Base-by-base conservation (phyloP, 2,797 vertebrate species). In the Sebastes oblongus region DNA sequence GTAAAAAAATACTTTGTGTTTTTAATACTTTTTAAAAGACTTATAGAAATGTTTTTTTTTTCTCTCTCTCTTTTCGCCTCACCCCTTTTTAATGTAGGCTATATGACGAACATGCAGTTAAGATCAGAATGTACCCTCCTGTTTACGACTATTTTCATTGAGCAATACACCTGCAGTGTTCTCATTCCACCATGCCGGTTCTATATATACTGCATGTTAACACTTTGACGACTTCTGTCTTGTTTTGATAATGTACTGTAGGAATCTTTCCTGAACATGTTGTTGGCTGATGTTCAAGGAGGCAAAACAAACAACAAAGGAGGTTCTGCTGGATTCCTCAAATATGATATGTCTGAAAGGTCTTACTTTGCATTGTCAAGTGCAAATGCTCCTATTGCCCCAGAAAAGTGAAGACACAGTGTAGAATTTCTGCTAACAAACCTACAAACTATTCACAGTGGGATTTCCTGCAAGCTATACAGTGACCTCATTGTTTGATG, bases 281-380 rank as follows among this genome's bases (percentile, higher is more conserved):
- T 22, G 67, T 55, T 82, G 77, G 62, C 72, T 18, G 59, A 24
- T 2, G 16, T 73, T 59, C 36, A 85, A 55, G 1, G 20, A 36
- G 1, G 16, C 2, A 72, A 75, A 82, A 55, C 14, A 75, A 82
- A 55, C 14, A 42, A 50, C 22, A 6, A 11, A 71, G 36, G 82
- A 72, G 64, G 72, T 86, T 86, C 25, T 61, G 52, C 77, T 84
- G 66, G 79, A 87, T 89, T 91, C 84, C 89, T 78, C 11, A 82
- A 52, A 79, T 54, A 39, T 59, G 20, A 30, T 60, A 20, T n/a
- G 1, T 55, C n/a, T 64, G 3, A 72, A 68, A 76, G 6, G 18
- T 75, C 2, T 25, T 74, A 29, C 29, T 25, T 65, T 12, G 24
- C 8, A 25, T 55, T 77, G 52, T 18, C 20, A 74, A n/a, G n/a